Evolutionary conservation across 1,140 invertebrate genomes (phyloP), one percentile per base, ranked within the genome.

Genomic region (Hirudo medicinalis): DNA sequence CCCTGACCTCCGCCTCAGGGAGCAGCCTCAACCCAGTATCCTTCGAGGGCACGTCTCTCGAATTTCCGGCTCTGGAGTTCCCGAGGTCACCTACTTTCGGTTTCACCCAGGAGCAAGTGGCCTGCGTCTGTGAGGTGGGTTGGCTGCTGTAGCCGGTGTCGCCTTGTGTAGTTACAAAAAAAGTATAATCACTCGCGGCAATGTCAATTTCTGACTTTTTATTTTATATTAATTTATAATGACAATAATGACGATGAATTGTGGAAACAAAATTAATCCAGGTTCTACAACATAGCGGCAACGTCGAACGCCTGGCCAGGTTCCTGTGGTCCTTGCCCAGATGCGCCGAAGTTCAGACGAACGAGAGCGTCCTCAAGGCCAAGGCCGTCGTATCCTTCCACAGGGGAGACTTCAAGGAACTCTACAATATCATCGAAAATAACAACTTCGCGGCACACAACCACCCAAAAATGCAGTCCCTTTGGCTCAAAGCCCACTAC

Each of bases 261-360:
- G 6, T 36, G n/a, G n/a, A n/a, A 36, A 36, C 2, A 36, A 36
- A 49, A 49, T 13, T 1, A 49, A 63, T 2, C 22, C 57, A 68
- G 67, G 94, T 97, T 57, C 87, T 98, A 17, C 92, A 97, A 83
- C 94, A 97, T 82, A 91, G 92, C n/a, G 94, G 94, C 53, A 94
- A 96, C 84, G 92, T 97, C 76, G 94, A 97, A 82, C 85, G 94
- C 72, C 86, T 98, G 54, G 92, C 91, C 53, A 85, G 94, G 77
- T 99, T 99, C 83, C 86, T 99, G 53, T 99, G 96, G 96, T 97
- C 94, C n/a, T 85, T 99, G 74, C 95, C 96, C 25, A 90, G 91
- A 71, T 96, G 93, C 85, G 92, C 94, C 81, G 89, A 95, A 79
- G 87, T 98, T 67, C 94, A 97, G 82, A 90, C 92, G 75, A 85